Evolutionary conservation across 2,113 vertebrate genomes (phyloP).

Genomic region (Podarcis raffonei): DNA sequence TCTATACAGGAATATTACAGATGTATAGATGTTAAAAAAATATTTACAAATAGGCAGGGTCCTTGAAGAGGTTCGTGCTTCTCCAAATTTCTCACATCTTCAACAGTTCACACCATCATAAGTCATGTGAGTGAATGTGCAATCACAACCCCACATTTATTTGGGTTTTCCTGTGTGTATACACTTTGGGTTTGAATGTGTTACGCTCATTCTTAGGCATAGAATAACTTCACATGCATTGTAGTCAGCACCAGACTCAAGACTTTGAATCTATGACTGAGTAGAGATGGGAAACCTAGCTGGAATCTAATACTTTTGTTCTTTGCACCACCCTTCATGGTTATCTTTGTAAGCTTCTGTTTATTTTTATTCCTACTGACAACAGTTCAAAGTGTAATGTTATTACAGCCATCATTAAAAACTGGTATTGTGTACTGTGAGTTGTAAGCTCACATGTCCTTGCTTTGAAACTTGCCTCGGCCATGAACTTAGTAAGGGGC

Average conservation of each 20-base stretch:
- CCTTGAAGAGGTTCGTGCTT: neutral
- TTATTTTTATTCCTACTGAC: too few species aligned
- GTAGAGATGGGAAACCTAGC: neutral
- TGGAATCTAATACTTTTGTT: too few species aligned
- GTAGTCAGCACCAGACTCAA: neutral
- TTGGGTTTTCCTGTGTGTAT: neutral
- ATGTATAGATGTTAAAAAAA: neutral
- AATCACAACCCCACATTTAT: neutral
- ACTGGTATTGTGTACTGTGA: too few species aligned
- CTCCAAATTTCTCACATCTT: neutral
- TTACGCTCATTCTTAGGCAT: neutral
- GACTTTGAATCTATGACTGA: neutral
- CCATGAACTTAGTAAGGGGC: neutral
- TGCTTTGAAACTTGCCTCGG: neutral
- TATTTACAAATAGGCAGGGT: neutral
- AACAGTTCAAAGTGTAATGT: too few species aligned
- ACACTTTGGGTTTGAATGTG: neutral
- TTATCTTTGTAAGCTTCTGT: too few species aligned
- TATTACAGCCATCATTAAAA: too few species aligned
- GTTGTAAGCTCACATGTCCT: too few species aligned
- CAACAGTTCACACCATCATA: neutral
- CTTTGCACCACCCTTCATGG: too few species aligned
- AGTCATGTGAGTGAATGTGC: neutral
- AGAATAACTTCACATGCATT: neutral
- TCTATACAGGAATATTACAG: neutral